Evolutionary conservation across 1,140 invertebrate species (phyloP).

Genomic region (Eufriesea mexicana): DNA sequence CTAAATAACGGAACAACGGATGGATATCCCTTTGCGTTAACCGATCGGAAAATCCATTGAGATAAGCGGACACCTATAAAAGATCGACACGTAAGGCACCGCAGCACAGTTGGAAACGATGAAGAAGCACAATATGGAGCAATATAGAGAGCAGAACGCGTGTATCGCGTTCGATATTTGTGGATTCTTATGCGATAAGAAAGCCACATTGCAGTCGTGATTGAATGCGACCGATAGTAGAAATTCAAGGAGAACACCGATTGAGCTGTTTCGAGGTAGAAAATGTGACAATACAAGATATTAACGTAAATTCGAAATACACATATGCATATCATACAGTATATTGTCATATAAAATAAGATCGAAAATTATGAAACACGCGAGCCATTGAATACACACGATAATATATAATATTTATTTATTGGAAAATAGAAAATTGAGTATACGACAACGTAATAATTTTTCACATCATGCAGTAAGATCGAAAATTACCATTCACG

Average conservation of each 20-base stretch:
- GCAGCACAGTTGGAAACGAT: constrained; percentile 37
- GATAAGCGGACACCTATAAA: neutral
- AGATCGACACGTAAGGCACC: constrained; percentile 21
- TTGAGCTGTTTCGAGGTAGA: too few species aligned
- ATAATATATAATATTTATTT: too few species aligned
- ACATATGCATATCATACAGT: too few species aligned
- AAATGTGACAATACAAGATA: too few species aligned
- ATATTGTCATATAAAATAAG: too few species aligned
- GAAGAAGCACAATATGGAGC: constrained; percentile 54
- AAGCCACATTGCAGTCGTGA: constrained; percentile 60
- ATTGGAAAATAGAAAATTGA: too few species aligned
- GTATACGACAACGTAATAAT: too few species aligned
- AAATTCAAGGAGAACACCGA: constrained; percentile 50
- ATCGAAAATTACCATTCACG: too few species aligned
- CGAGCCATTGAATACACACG: too few species aligned
- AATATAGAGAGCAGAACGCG: constrained; percentile 29
- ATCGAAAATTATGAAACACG: too few species aligned
- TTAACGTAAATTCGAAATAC: too few species aligned
- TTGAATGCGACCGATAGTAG: constrained; percentile 59
- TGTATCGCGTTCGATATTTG: constrained; percentile 12
- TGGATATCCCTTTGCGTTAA: constrained; percentile 23
- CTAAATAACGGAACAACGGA: neutral
- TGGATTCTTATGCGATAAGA: constrained; percentile 52
- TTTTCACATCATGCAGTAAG: too few species aligned
- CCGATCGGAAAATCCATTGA: constrained; percentile 36